Evolutionary conservation across 1,140 invertebrate species (phyloP).

Genomic region (Drosophila elegans): DNA sequence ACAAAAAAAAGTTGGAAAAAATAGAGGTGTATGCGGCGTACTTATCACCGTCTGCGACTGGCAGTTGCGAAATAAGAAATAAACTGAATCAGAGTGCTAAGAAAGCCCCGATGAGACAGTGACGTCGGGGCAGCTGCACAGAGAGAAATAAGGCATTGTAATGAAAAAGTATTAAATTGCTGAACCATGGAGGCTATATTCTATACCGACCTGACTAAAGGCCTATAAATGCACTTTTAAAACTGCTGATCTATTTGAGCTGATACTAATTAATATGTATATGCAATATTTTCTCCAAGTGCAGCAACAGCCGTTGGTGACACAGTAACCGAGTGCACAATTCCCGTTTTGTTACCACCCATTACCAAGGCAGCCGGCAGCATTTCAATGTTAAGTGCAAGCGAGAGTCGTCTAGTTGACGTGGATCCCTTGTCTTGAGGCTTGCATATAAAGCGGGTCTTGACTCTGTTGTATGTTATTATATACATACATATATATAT

Average conservation of each 20-base stretch:
- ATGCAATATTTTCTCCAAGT: background rate
- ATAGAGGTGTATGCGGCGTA: background rate
- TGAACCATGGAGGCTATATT: too few species aligned
- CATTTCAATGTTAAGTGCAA: constrained; percentile 54
- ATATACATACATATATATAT: too few species aligned
- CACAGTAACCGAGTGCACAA: constrained; percentile 42
- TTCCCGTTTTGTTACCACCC: constrained; percentile 23
- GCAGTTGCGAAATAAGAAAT: constrained; percentile 25
- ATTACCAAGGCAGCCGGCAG: background rate
- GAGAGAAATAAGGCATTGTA: background rate
- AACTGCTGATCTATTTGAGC: too few species aligned
- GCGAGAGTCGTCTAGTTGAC: constrained; percentile 37
- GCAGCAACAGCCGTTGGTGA: constrained; percentile 19
- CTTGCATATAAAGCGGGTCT: constrained; percentile 32
- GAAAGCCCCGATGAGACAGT: constrained; percentile 12
- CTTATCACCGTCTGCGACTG: constrained; percentile 35
- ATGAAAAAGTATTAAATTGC: too few species aligned
- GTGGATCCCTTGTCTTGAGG: constrained; percentile 14
- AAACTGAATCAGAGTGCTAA: constrained; percentile 23
- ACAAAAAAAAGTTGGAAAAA: constrained; percentile 5
- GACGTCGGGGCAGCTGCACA: constrained; percentile 8
- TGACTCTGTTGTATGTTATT: background rate
- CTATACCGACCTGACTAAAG: too few species aligned
- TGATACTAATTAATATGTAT: background rate
- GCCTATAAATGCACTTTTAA: too few species aligned